These are phyloP conservation scores for Chlorodrepanis virens DNA, from an alignment of 2,113 vertebrate species.

Conservation along the genomic window DNA sequence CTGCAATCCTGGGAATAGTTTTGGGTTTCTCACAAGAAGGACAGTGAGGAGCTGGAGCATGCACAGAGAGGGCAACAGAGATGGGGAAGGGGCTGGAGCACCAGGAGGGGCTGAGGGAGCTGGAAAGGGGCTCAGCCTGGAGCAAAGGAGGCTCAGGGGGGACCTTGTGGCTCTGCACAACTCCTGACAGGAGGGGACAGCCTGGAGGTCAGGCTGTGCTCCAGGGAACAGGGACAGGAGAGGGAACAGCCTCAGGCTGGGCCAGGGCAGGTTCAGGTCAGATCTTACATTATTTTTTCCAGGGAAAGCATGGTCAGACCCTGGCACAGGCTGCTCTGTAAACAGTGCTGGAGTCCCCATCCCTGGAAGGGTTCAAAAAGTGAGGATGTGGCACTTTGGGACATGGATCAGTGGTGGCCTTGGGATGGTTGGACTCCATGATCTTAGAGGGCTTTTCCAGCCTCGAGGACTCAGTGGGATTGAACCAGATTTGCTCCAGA, in stretches of 20 bases:
- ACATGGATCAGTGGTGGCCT: background rate
- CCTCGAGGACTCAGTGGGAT: background rate
- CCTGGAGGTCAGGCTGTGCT: background rate
- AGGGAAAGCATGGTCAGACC: background rate
- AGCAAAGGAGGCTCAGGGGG: background rate
- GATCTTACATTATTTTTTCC: background rate
- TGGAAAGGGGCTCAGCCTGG: background rate
- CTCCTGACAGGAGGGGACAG: background rate
- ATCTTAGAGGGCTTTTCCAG: background rate
- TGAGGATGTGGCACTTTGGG: background rate
- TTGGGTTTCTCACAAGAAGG: background rate
- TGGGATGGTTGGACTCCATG: accelerated
- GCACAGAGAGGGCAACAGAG: accelerated
- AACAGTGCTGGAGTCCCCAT: background rate
- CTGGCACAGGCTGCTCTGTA: background rate
- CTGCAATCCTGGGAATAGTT: accelerated
- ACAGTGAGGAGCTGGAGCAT: accelerated
- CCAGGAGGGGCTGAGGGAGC: accelerated
- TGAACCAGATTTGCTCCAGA: background rate
- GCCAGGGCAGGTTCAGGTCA: background rate
- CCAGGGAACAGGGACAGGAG: background rate
- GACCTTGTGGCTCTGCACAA: background rate
- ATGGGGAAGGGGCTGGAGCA: background rate
- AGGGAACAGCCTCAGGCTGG: accelerated
- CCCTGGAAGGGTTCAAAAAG: background rate